phyloP scores from a whole-genome alignment of 2,797 vertebrate genomes.

The Paratrypauchen microcephalus region DNA sequence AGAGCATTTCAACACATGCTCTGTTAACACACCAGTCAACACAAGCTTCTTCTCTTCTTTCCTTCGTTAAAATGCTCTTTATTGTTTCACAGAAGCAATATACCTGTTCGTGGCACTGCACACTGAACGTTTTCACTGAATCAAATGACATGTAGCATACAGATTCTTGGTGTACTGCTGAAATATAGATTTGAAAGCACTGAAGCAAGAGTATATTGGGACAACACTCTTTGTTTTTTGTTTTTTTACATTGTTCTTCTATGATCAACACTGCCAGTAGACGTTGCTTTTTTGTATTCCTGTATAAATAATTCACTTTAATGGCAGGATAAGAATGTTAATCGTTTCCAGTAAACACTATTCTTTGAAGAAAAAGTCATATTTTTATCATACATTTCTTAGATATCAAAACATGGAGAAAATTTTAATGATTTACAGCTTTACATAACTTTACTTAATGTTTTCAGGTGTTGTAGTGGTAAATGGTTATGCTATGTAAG shows the following conservation, averaged over 20 bases:
- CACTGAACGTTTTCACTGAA: not conserved
- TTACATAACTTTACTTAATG: no score
- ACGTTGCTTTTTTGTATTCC: not conserved
- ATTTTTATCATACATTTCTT: no score
- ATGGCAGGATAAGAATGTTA: no score
- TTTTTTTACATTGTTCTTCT: not conserved
- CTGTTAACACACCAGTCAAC: conserved; percentile 1
- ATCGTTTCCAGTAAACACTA: no score
- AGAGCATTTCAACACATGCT: conserved; percentile 1
- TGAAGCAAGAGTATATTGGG: not conserved
- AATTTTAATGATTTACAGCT: no score
- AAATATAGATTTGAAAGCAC: not conserved
- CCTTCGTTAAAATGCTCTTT: conserved; percentile 8
- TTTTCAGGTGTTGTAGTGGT: no score
- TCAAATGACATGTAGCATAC: not conserved
- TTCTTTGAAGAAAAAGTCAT: no score
- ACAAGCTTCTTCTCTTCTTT: not conserved
- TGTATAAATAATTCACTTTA: no score
- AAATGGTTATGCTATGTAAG: no score
- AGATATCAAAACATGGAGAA: no score
- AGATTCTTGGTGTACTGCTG: not conserved
- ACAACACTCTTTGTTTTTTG: not conserved
- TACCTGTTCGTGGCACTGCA: not conserved
- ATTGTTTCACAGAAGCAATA: not conserved
- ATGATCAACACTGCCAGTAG: not conserved